phyloP scores from a whole-genome alignment of 2,888 invertebrate genomes.

The Malachius bipustulatus region DNA sequence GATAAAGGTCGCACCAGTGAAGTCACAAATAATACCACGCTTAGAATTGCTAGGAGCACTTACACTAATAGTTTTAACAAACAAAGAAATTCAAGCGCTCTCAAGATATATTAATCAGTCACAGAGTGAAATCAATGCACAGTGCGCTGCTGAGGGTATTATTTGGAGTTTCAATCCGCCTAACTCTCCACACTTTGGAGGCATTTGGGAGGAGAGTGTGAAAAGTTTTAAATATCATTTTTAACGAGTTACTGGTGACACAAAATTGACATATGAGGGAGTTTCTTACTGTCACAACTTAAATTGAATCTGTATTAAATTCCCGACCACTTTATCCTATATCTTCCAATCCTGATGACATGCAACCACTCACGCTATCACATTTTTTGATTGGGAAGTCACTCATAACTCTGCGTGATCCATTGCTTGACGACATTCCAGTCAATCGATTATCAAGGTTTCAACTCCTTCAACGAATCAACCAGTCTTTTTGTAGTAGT shows the following conservation, averaged over 20 bases:
- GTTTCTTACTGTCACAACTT: not conserved
- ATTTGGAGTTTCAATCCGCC: slow-evolving; percentile 2
- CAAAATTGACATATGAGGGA: not conserved
- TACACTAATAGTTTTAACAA: too few species aligned
- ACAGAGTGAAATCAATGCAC: too few species aligned
- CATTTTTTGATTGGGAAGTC: slow-evolving; percentile 7
- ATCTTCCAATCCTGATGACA: slow-evolving; percentile 8
- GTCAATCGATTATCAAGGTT: slow-evolving; percentile 8
- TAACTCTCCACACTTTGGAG: not conserved
- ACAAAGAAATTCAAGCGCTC: too few species aligned
- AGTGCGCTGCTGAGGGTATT: too few species aligned
- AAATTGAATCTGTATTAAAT: slow-evolving; percentile 2
- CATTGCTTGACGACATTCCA: slow-evolving; percentile 3
- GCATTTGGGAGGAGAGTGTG: not conserved
- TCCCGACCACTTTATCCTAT: not conserved
- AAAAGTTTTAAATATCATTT: not conserved
- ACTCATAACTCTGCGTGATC: slow-evolving; percentile 4
- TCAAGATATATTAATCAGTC: too few species aligned
- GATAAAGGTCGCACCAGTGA: too few species aligned
- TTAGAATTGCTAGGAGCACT: too few species aligned
- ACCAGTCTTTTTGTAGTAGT: slow-evolving; percentile 11
- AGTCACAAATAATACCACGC: too few species aligned
- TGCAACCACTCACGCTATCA: slow-evolving; percentile 7
- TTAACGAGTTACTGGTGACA: not conserved
- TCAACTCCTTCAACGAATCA: slow-evolving; percentile 9